Base-by-base conservation (phyloP, 2,113 vertebrate genomes). In the Calypte anna region DNA sequence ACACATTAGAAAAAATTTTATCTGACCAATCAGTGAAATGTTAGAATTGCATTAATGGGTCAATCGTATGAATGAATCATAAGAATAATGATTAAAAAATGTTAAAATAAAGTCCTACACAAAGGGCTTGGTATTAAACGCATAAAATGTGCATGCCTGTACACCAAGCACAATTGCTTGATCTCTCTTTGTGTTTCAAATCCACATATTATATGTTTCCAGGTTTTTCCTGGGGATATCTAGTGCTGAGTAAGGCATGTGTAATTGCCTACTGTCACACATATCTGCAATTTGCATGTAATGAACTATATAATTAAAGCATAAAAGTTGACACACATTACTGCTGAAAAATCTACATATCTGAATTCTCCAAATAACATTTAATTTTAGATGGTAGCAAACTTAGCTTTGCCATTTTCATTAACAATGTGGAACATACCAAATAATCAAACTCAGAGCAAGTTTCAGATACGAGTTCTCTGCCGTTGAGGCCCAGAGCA, bases 1-100 rank as follows among this genome's bases (percentile, higher is more conserved):
- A 95, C 48, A 51, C 44, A 57, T 46, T 46, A 86, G 57, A 63
- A 91, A 94, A 91, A 3, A 44, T 92, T 91, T 51, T 31, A 82
- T 53, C 89, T 89, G 62, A 84, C 83, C 66, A 91, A 93, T 61
- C 87, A 86, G 72, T 9, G 38, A 86, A 95, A 94, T 1, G 5
- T 64, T 93, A 79, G 78, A 69, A 62, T 69, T 92, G 31, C 51
- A 23, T 85, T 89, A 89, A 79, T 0, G 5, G 67, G 77, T 87
- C 94, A 95, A 93, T 79, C 7, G 5, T 82, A 76, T 18, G 67
- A 87, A 85, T 46, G 58, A 88, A 88, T 88, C 25, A 68, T 25
- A 48, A 86, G 91, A 91, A 40, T 40, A 20, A 50, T 0, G 3
- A 95, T 88, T 92, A 64, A 30, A 84, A 97, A 86, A 91, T 9